phyloP scores from a whole-genome alignment of 37 sponge, comb jelly and placozoan genomes.

The Hormiphora californensis region DNA sequence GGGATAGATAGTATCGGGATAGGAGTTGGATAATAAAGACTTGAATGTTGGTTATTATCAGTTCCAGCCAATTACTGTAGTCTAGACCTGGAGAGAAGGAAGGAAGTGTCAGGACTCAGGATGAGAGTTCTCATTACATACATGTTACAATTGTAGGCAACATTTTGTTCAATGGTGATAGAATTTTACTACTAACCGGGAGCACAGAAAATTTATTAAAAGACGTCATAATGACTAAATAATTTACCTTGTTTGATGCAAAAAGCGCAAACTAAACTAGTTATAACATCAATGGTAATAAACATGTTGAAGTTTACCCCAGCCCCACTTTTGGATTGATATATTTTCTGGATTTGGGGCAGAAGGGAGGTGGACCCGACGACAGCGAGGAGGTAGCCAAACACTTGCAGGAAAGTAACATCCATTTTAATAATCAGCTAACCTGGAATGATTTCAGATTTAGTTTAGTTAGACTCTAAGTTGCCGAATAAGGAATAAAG shows the following conservation, averaged over 20 bases:
- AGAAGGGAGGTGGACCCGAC: conserved; percentile 3
- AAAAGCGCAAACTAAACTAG: background rate
- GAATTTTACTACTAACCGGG: background rate
- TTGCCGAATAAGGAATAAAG: too few species aligned
- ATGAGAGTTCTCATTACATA: background rate
- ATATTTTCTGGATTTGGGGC: conserved; percentile 24
- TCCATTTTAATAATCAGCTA: too few species aligned
- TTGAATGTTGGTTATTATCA: conserved; percentile 19
- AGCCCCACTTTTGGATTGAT: conserved; percentile 34
- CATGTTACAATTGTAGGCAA: background rate
- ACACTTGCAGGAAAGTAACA: background rate
- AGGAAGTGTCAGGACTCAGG: too few species aligned
- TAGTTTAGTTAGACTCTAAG: too few species aligned
- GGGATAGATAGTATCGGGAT: conserved; percentile 25
- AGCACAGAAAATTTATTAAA: too few species aligned
- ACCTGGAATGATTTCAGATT: too few species aligned
- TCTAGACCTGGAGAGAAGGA: conserved; percentile 9
- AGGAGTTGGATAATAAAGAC: conserved; percentile 26
- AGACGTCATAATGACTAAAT: background rate
- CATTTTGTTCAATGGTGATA: background rate
- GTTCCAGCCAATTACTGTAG: conserved; percentile 33
- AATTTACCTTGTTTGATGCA: conserved; percentile 27
- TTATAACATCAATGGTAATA: background rate
- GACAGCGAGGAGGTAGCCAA: background rate
- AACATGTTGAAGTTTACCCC: background rate